Percentiles rank a stretch among this genome's conserved stretches.
Evolutionary conservation across 2,113 vertebrate genomes (phyloP).

Genomic region (Heptranchias perlo): DNA sequence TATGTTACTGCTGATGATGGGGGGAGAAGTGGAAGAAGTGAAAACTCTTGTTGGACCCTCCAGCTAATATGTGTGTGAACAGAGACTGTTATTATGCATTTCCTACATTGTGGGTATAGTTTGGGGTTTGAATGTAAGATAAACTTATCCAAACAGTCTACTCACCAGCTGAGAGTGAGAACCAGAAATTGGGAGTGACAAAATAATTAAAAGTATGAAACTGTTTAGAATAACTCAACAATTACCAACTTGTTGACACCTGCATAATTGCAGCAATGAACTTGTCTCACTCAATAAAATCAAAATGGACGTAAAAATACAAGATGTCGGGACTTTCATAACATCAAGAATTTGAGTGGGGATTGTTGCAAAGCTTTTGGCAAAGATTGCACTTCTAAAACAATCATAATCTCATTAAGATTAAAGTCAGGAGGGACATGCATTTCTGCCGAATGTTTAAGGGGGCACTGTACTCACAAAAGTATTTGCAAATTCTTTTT

Average conservation of each 20-base stretch:
- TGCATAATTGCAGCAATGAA: neutral
- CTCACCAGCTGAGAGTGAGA: neutral
- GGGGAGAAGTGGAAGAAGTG: neutral
- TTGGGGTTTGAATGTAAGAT: neutral
- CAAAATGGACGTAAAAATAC: neutral
- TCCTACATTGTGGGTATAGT: neutral
- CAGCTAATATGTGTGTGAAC: neutral
- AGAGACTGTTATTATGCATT: neutral
- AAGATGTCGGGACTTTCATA: neutral
- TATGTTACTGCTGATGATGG: neutral
- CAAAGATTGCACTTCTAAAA: neutral
- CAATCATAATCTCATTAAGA: neutral
- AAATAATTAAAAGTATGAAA: neutral
- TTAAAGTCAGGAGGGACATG: neutral
- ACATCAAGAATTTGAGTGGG: neutral
- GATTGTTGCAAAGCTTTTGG: neutral
- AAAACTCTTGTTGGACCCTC: neutral
- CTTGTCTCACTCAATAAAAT: neutral
- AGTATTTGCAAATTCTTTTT: neutral
- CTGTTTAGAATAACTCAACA: neutral
- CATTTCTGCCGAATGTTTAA: neutral
- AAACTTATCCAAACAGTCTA: neutral
- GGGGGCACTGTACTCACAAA: neutral
- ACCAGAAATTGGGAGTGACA: neutral
- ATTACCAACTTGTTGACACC: neutral